A percentile compares a stretch with the other conserved stretches of the same genome.
These are phyloP conservation scores for Amorpha juglandis DNA, from an alignment of 2,888 invertebrate species.

Conservation along the genomic window DNA sequence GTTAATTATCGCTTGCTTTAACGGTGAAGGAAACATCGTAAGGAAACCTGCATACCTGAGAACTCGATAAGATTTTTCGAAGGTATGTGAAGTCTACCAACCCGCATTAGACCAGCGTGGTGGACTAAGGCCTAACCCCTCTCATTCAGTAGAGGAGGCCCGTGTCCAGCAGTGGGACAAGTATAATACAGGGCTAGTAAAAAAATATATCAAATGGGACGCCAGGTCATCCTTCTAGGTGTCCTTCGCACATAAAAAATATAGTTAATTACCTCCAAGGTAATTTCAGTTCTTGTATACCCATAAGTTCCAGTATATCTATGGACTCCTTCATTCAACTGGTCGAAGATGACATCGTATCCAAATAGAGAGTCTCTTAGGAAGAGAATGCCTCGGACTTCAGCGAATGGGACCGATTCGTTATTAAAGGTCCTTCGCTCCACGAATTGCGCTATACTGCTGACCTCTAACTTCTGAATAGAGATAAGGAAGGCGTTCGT, in stretches of 20 bases:
- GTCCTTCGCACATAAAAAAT: neutral
- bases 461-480: constrained; percentile 56
- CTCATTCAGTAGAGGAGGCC: too few species aligned
- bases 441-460: constrained; percentile 33
- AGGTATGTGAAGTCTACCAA: too few species aligned
- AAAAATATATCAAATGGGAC: too few species aligned
- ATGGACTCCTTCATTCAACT: constrained; percentile 40
- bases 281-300: constrained; percentile 36
- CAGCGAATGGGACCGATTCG: constrained; percentile 33
- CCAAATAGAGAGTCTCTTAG: constrained; percentile 53
- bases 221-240: too few species aligned
- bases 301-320: constrained; percentile 53
- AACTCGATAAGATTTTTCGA: too few species aligned
- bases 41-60: too few species aligned
- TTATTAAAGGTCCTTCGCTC: constrained; percentile 34
- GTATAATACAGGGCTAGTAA: too few species aligned
- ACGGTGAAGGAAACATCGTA: too few species aligned
- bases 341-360: constrained; percentile 53
- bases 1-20: too few species aligned
- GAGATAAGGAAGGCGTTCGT: constrained; percentile 64
- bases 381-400: constrained; percentile 44
- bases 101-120: too few species aligned
- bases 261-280: constrained; percentile 46
- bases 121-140: too few species aligned
- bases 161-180: too few species aligned